These are phyloP conservation scores for Coenobita brevimanus DNA, from an alignment of 1,140 invertebrate species.

Conservation along the genomic window DNA sequence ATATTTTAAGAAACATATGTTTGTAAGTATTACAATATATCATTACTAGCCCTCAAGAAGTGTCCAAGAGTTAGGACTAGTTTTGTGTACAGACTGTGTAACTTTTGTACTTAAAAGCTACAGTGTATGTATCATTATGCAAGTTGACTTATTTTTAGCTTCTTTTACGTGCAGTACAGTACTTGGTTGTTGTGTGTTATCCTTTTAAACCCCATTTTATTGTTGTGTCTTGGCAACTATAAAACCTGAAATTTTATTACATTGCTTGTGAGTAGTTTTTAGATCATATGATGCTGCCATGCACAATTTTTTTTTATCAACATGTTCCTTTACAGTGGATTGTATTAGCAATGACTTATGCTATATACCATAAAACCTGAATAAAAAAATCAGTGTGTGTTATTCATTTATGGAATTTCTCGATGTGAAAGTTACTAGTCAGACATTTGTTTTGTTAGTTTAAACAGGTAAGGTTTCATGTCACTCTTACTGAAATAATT, in stretches of 20 bases:
- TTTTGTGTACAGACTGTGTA: constrained; percentile 43
- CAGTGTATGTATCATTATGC: constrained; percentile 42
- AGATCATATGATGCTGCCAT: constrained; percentile 17
- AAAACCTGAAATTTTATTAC: neutral
- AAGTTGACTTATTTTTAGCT: constrained; percentile 39
- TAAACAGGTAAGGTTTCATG: no score
- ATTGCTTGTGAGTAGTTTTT: constrained; percentile 42
- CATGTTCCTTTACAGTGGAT: constrained; percentile 38
- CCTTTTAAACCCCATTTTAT: constrained; percentile 7
- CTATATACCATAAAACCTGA: constrained; percentile 31
- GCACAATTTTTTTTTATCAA: constrained; percentile 42
- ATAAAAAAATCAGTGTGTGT: constrained; percentile 30
- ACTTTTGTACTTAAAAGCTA: constrained; percentile 61
- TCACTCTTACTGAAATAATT: no score
- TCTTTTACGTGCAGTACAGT: constrained; percentile 9
- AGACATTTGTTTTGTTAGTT: constrained; percentile 3
- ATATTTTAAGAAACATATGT: constrained; percentile 16
- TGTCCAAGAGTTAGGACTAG: constrained; percentile 40
- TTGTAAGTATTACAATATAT: neutral
- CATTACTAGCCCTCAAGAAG: constrained; percentile 24
- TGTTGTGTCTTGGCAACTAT: constrained; percentile 13
- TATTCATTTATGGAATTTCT: constrained; percentile 47
- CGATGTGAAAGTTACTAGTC: constrained; percentile 56
- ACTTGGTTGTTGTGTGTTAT: constrained; percentile 61
- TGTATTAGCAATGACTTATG: constrained; percentile 31